Conservation (phyloP, 2,113 vertebrate species). For the Planiliza haematocheilus region DNA sequence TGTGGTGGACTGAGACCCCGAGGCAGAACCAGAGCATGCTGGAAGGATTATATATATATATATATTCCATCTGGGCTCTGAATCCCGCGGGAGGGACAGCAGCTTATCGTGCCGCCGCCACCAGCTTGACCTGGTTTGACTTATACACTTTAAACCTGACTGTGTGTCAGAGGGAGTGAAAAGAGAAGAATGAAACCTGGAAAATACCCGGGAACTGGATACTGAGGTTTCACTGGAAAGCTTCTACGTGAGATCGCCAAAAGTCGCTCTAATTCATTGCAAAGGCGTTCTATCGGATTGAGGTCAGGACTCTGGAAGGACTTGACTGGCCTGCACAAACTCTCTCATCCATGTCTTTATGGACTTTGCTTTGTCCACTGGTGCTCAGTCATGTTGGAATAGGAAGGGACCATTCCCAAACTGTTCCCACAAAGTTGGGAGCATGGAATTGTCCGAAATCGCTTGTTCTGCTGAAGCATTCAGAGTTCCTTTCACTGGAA, state of each 20-base stretch:
- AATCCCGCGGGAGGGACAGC: neutral
- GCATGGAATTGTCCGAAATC: no score
- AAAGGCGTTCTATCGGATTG: no score
- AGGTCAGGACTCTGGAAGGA: no score
- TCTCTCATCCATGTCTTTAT: no score
- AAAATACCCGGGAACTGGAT: neutral
- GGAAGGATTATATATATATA: constrained; percentile 8
- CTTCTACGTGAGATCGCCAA: neutral
- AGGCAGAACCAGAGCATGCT: constrained; percentile 5
- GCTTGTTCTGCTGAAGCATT: no score
- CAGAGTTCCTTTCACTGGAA: no score
- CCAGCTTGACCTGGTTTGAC: neutral
- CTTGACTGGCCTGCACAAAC: no score
- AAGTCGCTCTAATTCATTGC: no score
- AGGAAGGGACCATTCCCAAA: no score
- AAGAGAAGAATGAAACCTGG: neutral
- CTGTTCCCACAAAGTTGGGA: no score
- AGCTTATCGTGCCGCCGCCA: constrained; percentile 16
- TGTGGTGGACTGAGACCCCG: neutral
- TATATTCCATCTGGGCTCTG: constrained; percentile 34
- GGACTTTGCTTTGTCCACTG: no score
- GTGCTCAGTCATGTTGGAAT: no score
- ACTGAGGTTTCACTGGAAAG: neutral
- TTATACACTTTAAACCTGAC: neutral
- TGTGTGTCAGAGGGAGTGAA: neutral